Percentiles rank a stretch among this genome's conserved stretches.
Evolutionary conservation across 2,888 invertebrate species (phyloP).

Genomic region (Catocala sponsa): DNA sequence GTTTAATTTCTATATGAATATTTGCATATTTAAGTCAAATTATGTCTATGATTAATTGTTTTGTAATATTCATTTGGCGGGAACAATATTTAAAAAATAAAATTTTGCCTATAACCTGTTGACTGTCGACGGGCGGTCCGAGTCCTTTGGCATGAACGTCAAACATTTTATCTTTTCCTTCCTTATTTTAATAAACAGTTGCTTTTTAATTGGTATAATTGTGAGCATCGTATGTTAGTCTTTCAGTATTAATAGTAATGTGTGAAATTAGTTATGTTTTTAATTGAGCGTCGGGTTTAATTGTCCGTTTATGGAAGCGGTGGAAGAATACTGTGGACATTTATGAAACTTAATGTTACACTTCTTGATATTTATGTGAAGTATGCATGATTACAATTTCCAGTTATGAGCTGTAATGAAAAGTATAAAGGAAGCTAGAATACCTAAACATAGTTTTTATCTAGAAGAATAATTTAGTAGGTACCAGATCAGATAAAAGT

Average conservation of each 20-base stretch:
- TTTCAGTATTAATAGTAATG: conserved; percentile 20
- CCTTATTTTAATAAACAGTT: conserved; percentile 21
- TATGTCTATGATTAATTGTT: conserved; percentile 58
- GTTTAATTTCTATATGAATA: conserved; percentile 49
- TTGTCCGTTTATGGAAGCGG: conserved; percentile 11
- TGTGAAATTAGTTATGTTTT: conserved; percentile 18
- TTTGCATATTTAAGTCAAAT: conserved; percentile 44
- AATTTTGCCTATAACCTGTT: conserved; percentile 41
- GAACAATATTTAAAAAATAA: conserved; percentile 30
- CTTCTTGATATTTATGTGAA: too few relatives aligned
- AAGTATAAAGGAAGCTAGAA: too few relatives aligned
- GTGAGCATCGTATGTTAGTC: conserved; percentile 3
- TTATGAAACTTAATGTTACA: too few relatives aligned
- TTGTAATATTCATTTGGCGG: conserved; percentile 62
- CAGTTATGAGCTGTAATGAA: too few relatives aligned
- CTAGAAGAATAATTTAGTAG: too few relatives aligned
- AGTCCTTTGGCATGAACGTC: conserved; percentile 2
- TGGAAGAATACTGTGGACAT: too few relatives aligned
- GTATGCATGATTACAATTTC: too few relatives aligned
- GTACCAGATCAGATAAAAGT: too few relatives aligned
- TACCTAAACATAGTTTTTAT: too few relatives aligned
- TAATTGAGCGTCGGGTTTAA: conserved; percentile 21
- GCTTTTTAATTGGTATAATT: conserved; percentile 25
- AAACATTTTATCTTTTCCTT: not conserved
- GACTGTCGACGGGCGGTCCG: conserved; percentile 37